Percentiles rank a stretch among this genome's conserved stretches.
Conservation (phyloP, 1,140 invertebrate genomes). For the Argopecten irradians region DNA sequence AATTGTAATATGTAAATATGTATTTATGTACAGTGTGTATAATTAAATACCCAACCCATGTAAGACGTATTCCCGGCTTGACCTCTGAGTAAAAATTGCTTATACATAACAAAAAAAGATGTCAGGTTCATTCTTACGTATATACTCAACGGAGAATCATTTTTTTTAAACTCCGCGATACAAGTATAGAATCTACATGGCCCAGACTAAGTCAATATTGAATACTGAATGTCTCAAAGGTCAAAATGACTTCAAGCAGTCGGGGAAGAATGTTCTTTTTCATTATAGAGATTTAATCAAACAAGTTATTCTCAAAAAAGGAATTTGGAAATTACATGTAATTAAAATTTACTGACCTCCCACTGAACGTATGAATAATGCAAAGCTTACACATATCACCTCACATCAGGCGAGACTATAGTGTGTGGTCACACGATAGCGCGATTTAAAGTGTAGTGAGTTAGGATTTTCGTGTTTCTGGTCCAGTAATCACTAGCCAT, state of each 20-base stretch:
- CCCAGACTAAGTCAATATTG: slow-evolving; percentile 1
- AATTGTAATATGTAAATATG: not conserved
- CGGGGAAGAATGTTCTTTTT: not conserved
- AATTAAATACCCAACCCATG: not conserved
- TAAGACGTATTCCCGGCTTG: not conserved
- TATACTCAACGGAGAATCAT: not conserved
- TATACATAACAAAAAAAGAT: not conserved
- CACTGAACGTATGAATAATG: not conserved
- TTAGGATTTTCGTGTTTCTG: too few relatives aligned
- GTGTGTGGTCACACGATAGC: not conserved
- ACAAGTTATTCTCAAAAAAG: slow-evolving; percentile 14
- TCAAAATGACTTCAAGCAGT: slow-evolving; percentile 16
- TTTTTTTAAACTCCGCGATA: not conserved
- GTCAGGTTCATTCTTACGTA: not conserved
- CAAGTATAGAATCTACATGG: not conserved
- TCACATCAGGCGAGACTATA: not conserved
- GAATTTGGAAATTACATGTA: slow-evolving; percentile 3
- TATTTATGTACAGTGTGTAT: not conserved
- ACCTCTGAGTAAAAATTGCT: not conserved
- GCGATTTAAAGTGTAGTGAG: too few relatives aligned
- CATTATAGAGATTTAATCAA: slow-evolving; percentile 2
- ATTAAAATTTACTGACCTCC: not conserved
- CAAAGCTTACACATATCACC: not conserved
- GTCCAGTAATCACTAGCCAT: too few relatives aligned
- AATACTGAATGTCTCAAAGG: not conserved